Conservation (phyloP, 2,888 invertebrate species). For the Eupithecia abbreviata region DNA sequence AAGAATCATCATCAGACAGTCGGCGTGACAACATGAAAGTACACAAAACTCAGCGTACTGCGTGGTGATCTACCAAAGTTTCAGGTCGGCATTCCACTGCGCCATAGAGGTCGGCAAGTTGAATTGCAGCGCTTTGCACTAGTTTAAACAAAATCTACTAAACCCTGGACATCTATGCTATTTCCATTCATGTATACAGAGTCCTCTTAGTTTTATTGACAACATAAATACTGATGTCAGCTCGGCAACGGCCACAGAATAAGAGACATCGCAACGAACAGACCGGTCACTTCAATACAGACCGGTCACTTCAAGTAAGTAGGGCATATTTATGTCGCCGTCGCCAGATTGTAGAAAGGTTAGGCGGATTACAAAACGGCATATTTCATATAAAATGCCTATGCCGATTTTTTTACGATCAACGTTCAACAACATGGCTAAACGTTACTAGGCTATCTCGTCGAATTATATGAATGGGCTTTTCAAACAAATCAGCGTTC, state of each 20-base stretch:
- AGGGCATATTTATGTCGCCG: neutral
- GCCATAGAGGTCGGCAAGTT: neutral
- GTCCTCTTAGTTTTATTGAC: conserved; percentile 75
- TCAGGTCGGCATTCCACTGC: neutral
- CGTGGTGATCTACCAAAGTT: too few relatives aligned
- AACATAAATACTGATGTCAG: conserved; percentile 69
- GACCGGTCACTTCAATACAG: neutral
- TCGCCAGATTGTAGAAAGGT: too few relatives aligned
- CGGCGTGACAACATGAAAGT: too few relatives aligned
- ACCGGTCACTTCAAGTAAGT: neutral
- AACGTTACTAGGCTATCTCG: too few relatives aligned
- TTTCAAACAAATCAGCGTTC: too few relatives aligned
- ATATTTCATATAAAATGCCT: too few relatives aligned
- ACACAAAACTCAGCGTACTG: too few relatives aligned
- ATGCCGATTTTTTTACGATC: too few relatives aligned
- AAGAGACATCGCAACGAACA: neutral
- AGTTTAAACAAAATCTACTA: conserved; percentile 23
- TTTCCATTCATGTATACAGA: conserved; percentile 73
- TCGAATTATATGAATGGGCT: too few relatives aligned
- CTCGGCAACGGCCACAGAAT: conserved; percentile 32
- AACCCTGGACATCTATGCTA: conserved; percentile 49
- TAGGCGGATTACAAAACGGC: too few relatives aligned
- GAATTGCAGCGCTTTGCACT: neutral
- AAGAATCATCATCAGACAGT: too few relatives aligned
- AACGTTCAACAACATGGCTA: too few relatives aligned